These are phyloP conservation scores for Antheraea mylitta DNA, from an alignment of 1,140 invertebrate genomes.

Conservation along the genomic window DNA sequence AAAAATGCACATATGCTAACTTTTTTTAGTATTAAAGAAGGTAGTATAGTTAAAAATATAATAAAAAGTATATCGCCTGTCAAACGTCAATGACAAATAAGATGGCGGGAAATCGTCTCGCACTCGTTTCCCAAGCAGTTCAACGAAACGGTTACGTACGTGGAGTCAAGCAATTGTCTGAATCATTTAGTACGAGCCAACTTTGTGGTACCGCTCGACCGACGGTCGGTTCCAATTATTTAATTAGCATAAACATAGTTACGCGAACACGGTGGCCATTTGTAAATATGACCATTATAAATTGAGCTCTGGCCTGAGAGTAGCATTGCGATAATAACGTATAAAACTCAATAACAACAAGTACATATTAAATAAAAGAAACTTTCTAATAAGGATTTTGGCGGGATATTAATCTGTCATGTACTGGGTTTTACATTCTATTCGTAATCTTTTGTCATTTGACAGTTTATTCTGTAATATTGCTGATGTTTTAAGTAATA, in stretches of 20 bases:
- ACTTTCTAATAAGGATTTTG: too few relatives aligned
- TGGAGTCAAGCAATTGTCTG: slow-evolving; percentile 23
- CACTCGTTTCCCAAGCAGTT: slow-evolving; percentile 23
- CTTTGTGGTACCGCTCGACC: slow-evolving; percentile 27
- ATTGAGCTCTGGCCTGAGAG: slow-evolving; percentile 12
- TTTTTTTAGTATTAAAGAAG: too few relatives aligned
- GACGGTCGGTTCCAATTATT: slow-evolving; percentile 36
- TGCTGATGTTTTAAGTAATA: too few relatives aligned
- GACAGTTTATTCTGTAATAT: too few relatives aligned
- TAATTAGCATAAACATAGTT: slow-evolving; percentile 35
- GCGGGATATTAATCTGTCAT: too few relatives aligned
- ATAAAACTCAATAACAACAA: too few relatives aligned
- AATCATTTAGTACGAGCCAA: slow-evolving; percentile 16
- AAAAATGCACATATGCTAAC: too few relatives aligned
- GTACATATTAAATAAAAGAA: too few relatives aligned
- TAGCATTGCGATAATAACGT: not conserved
- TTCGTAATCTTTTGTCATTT: too few relatives aligned
- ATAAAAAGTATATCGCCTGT: not conserved
- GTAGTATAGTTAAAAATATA: not conserved
- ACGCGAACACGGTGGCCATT: slow-evolving; percentile 26
- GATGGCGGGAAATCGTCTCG: slow-evolving; percentile 20
- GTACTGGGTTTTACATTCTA: too few relatives aligned
- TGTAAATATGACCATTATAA: slow-evolving; percentile 25
- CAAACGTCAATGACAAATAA: slow-evolving; percentile 15
- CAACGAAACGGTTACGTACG: slow-evolving; percentile 17